phyloP scores from a whole-genome alignment of 2,888 invertebrate genomes.

The Meteorus cinctellus region DNA sequence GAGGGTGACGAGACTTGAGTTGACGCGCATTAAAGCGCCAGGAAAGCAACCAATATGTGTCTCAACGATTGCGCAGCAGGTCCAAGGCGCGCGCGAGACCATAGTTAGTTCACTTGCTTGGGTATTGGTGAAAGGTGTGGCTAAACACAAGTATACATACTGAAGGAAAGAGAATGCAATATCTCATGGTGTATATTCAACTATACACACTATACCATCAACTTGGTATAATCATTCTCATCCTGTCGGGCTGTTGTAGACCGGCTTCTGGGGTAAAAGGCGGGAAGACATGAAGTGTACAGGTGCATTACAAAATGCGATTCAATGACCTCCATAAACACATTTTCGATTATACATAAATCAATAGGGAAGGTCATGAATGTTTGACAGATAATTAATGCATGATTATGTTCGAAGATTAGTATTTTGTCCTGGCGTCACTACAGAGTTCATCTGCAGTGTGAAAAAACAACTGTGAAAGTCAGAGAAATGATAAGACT shows the following conservation, averaged over 20 bases:
- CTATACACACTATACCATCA: slow-evolving; percentile 28
- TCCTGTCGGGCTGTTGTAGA: slow-evolving; percentile 46
- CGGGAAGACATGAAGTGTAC: slow-evolving; percentile 39
- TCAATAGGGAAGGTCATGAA: not conserved
- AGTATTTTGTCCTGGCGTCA: slow-evolving; percentile 2
- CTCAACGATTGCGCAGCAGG: slow-evolving; percentile 28
- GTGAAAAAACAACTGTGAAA: not conserved
- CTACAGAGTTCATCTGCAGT: not conserved
- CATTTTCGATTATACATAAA: slow-evolving; percentile 28
- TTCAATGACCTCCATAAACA: slow-evolving; percentile 61
- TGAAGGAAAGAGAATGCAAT: slow-evolving; percentile 69
- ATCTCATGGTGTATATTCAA: slow-evolving; percentile 55
- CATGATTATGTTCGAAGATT: not conserved
- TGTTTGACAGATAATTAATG: not conserved
- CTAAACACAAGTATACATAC: slow-evolving; percentile 58
- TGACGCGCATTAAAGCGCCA: not conserved
- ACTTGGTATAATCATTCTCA: slow-evolving; percentile 54
- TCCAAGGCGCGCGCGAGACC: not conserved
- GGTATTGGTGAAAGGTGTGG: slow-evolving; percentile 72
- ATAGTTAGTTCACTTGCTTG: slow-evolving; percentile 42
- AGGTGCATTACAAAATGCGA: slow-evolving; percentile 63
- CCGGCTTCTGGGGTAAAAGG: slow-evolving; percentile 33
- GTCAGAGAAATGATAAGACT: not conserved
- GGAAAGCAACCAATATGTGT: not conserved
- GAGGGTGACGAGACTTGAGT: not conserved